Base-by-base conservation (phyloP, 1,140 invertebrate genomes). In the Drosophila setifemur region DNA sequence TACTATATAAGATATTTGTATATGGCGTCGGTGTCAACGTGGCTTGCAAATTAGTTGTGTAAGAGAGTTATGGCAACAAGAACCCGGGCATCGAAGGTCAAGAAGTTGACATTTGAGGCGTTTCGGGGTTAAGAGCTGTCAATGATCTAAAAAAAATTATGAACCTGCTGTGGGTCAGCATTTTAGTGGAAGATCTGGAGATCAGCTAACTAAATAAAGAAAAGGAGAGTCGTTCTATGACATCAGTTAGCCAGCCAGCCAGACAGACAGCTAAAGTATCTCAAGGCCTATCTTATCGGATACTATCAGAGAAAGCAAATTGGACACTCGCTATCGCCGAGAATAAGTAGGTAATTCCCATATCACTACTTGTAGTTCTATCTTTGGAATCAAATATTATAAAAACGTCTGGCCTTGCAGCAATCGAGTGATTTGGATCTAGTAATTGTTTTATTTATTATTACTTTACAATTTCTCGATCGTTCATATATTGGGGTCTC, bases 41-140 rank as follows among this genome's bases (percentile, higher is more conserved):
- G 54, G 37, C 54, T 70, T 63, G 61, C 40, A 82, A 77, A 82
- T 69, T 40, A 47, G 48, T 73, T 83, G 72, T 77, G 73, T 52
- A 63, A 76, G 16, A 67, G 60, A 77, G 55, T 77, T 77, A 68
- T 68, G 60, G 63, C 67, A 33, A 58, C 28, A 63, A 58, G 73
- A 64, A 73, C 28, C 29, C 21, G 28, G n/a, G 26, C 31, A 12
- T 23, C 9, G 31, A 47, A 60, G 76, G 66, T 68, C 73, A 64
- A 69, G 61, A 53, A 74, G 79, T 69, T 85, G 78, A 79, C 79
- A 79, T 83, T 50, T 78, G 37, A 50, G 53, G 52, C 55, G 44
- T 63, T 77, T 69, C 57, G 47, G 49, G 26, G 53, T 29, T 77
- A 68, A 55, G 44, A 45, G 39, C 33, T 16, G 61, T 31, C 60